Percentiles rank a stretch among this genome's conserved stretches.
These are phyloP conservation scores for Euzophera pinguis DNA, from an alignment of 2,888 invertebrate species.

Conservation along the genomic window DNA sequence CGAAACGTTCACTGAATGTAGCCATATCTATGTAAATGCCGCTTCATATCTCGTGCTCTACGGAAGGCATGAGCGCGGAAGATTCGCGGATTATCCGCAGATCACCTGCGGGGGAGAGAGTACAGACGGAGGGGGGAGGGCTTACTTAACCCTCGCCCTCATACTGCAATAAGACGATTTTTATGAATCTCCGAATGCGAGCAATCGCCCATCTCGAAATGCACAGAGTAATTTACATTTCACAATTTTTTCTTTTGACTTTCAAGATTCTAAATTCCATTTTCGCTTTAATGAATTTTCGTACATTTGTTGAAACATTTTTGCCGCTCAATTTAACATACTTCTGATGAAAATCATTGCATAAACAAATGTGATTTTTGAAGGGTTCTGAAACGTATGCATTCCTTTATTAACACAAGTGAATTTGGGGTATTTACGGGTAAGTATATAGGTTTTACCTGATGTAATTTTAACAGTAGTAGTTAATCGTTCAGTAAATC, in stretches of 20 bases:
- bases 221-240: background rate
- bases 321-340: background rate
- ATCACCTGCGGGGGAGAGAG: background rate
- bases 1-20: background rate
- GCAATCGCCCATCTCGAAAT: background rate
- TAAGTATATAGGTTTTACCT: too few relatives aligned
- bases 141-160: background rate
- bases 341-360: too few relatives aligned
- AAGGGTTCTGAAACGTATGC: too few relatives aligned
- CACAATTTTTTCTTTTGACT: too few relatives aligned
- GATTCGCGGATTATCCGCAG: slow-evolving; percentile 6
- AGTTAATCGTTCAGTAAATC: too few relatives aligned
- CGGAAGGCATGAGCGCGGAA: background rate
- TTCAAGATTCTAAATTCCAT: background rate
- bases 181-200: slow-evolving; percentile 2
- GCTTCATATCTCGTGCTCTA: background rate
- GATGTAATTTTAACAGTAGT: too few relatives aligned
- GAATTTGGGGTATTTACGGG: too few relatives aligned
- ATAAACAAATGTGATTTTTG: too few relatives aligned
- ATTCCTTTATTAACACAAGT: too few relatives aligned
- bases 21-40: background rate
- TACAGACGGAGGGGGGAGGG: background rate
- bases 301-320: background rate
- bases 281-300: background rate
- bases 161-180: slow-evolving; percentile 3